phyloP scores from a whole-genome alignment of 2,888 invertebrate species.

The Globia sparganii region DNA sequence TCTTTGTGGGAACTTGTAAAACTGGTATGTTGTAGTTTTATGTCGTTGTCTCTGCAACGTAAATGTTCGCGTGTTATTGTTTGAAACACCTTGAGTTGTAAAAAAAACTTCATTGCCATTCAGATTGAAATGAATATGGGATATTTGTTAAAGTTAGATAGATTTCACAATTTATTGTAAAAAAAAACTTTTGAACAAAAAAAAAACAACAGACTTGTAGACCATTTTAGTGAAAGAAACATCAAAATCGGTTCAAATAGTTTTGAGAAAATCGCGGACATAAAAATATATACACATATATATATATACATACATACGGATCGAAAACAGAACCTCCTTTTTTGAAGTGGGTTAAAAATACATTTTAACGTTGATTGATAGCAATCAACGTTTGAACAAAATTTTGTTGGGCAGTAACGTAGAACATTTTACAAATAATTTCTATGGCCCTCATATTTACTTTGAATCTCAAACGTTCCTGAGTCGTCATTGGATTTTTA shows the following conservation, averaged over 20 bases:
- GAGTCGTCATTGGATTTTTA: neutral
- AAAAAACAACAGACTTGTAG: no score
- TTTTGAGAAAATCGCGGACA: no score
- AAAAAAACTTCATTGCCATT: neutral
- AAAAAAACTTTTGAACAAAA: no score
- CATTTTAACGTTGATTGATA: neutral
- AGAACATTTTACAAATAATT: neutral
- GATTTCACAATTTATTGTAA: no score
- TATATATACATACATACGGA: no score
- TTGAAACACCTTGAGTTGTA: neutral
- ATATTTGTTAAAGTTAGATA: neutral
- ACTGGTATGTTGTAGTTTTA: slow-evolving; percentile 64
- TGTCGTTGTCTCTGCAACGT: slow-evolving; percentile 18
- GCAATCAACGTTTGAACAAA: neutral
- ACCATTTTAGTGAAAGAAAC: no score
- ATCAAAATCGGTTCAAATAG: no score
- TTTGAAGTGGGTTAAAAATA: no score
- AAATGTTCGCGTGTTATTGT: neutral
- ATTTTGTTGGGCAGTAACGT: neutral
- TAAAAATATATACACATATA: no score
- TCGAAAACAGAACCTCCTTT: no score
- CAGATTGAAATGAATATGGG: no score
- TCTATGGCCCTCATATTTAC: neutral
- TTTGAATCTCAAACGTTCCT: neutral
- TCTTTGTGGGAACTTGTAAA: slow-evolving; percentile 77